Conservation (phyloP, 2,888 invertebrate species). For the Timandra comae region DNA sequence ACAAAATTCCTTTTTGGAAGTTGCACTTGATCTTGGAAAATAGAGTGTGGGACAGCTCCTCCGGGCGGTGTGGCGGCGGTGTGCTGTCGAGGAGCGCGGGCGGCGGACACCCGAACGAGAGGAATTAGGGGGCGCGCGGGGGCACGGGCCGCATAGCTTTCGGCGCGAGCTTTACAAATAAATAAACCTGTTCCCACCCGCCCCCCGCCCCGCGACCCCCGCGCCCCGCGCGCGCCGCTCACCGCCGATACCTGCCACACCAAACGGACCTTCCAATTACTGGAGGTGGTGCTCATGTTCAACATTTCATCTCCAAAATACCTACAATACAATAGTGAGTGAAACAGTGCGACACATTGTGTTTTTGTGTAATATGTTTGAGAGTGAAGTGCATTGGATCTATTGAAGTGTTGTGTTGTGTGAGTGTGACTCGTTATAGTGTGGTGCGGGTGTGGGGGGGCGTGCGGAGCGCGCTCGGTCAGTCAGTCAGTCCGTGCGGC, state of each 20-base stretch:
- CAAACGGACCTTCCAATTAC: conserved; percentile 27
- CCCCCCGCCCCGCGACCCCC: conserved; percentile 18
- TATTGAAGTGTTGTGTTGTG: neutral
- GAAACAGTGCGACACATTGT: neutral
- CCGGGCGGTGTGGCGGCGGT: conserved; percentile 1
- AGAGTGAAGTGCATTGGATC: neutral
- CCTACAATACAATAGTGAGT: neutral
- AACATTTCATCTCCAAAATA: too few relatives aligned
- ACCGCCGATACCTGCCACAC: conserved; percentile 21
- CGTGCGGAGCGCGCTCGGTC: conserved; percentile 9
- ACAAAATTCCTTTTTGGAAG: too few relatives aligned
- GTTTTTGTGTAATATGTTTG: too few relatives aligned
- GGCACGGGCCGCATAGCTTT: conserved; percentile 35
- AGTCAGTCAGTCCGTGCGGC: conserved; percentile 11
- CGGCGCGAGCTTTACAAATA: conserved; percentile 52
- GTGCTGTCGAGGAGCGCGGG: conserved; percentile 1
- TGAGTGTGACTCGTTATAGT: neutral
- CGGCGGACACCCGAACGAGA: conserved; percentile 11
- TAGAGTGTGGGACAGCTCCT: neutral
- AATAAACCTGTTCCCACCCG: conserved; percentile 55
- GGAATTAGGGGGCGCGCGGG: conserved; percentile 8
- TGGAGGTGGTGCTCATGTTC: too few relatives aligned
- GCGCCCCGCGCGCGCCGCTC: conserved; percentile 5
- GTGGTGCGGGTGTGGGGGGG: conserved; percentile 10
- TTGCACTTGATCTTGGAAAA: too few relatives aligned